A percentile compares a stretch with the other conserved stretches of the same genome.
These are phyloP conservation scores for Danaus plexippus DNA, from an alignment of 1,140 invertebrate genomes.

Conservation along the genomic window DNA sequence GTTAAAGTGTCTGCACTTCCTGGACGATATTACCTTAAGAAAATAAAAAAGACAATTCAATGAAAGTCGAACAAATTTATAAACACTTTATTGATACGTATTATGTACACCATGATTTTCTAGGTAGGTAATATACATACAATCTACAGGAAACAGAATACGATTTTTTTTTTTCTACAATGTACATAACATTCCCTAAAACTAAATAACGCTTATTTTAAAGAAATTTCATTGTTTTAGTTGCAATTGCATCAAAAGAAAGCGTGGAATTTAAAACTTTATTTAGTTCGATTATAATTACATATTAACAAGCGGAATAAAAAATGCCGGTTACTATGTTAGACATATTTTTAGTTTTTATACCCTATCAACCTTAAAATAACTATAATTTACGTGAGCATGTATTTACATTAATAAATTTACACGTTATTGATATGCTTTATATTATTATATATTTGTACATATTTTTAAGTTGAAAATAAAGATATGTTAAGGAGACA, in stretches of 20 bases:
- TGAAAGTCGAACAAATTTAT: conserved; percentile 20
- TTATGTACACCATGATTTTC: conserved; percentile 30
- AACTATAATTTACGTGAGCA: conserved; percentile 2
- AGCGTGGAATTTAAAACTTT: conserved; percentile 2
- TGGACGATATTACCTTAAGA: no score
- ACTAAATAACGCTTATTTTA: conserved; percentile 67
- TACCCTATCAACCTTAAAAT: background rate
- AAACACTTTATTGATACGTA: conserved; percentile 34
- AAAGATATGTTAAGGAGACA: no score
- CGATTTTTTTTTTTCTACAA: conserved; percentile 20
- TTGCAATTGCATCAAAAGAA: conserved; percentile 1
- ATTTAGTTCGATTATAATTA: background rate
- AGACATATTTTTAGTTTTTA: conserved; percentile 3
- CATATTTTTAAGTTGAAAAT: conserved; percentile 8
- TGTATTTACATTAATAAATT: conserved; percentile 27
- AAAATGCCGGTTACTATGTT: conserved; percentile 5
- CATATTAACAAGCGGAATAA: conserved; percentile 8
- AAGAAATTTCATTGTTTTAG: conserved; percentile 15
- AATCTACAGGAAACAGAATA: conserved; percentile 28
- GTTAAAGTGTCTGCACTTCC: no score
- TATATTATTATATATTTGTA: conserved; percentile 32
- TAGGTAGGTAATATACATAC: conserved; percentile 22
- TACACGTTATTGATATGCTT: conserved; percentile 38
- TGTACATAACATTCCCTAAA: conserved; percentile 61
- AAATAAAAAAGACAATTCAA: background rate